phyloP scores from a whole-genome alignment of 2,888 invertebrate species.

The Serripes groenlandicus region DNA sequence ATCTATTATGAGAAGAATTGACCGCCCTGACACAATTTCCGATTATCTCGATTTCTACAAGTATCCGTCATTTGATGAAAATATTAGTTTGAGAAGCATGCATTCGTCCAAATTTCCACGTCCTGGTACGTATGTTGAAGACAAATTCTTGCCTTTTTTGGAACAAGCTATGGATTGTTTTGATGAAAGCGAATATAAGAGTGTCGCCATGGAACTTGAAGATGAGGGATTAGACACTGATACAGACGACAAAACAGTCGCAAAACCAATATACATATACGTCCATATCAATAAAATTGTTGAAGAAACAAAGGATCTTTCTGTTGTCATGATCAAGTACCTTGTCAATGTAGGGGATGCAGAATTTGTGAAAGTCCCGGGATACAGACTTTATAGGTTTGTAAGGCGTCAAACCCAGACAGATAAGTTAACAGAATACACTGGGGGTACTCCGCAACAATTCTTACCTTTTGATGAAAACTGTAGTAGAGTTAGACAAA shows the following conservation, averaged over 20 bases:
- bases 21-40: background rate
- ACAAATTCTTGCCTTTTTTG: constrained; percentile 49
- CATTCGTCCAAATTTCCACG: too few relatives aligned
- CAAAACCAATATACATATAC: background rate
- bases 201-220: constrained; percentile 53
- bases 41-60: background rate
- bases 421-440: background rate
- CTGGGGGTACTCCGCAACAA: background rate
- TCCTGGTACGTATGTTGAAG: constrained; percentile 58
- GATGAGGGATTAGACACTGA: constrained; percentile 3
- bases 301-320: background rate
- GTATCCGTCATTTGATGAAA: background rate
- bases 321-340: background rate
- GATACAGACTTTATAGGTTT: constrained; percentile 13
- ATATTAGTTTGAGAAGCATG: background rate
- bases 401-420: background rate
- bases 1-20: background rate
- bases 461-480: constrained; percentile 48
- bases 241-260: background rate
- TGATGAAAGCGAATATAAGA: constrained; percentile 44
- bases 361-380: background rate
- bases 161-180: constrained; percentile 39
- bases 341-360: background rate
- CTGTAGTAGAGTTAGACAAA: constrained; percentile 31
- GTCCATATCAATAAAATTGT: background rate